These are phyloP conservation scores for Myripristis jacobus DNA, from an alignment of 2,797 vertebrate genomes.

Conservation along the genomic window DNA sequence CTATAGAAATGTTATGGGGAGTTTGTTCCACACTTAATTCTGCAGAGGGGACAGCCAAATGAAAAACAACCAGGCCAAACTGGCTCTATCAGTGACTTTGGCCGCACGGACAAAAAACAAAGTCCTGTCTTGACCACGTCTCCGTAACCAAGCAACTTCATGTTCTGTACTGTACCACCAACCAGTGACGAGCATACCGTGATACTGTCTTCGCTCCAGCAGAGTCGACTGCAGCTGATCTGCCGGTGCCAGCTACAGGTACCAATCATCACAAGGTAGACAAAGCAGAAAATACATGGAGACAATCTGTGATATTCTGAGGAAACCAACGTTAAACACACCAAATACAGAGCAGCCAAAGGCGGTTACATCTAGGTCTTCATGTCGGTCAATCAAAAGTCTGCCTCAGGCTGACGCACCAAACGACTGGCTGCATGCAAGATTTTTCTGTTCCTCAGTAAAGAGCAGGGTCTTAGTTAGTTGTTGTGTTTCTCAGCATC, in stretches of 20 bases:
- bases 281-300: neutral
- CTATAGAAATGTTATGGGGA: neutral
- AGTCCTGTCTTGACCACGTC: neutral
- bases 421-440: conserved; percentile 5
- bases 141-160: neutral
- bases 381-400: neutral
- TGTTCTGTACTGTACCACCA: neutral
- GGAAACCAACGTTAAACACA: neutral
- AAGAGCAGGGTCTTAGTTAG: neutral
- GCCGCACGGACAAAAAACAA: neutral
- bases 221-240: neutral
- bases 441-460: neutral
- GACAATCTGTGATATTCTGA: conserved; percentile 13
- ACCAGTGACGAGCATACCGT: neutral
- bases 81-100: neutral
- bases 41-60: too few species aligned
- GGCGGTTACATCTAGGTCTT: neutral
- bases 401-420: neutral
- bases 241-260: conserved; percentile 37
- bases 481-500: neutral
- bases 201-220: neutral
- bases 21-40: too few species aligned
- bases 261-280: conserved; percentile 15
- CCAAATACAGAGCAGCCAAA: neutral
- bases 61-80: neutral